Evolutionary conservation across 2,113 vertebrate genomes (phyloP), one percentile per base, ranked within the genome.

Genomic region (Ancistrus triradiatus): DNA sequence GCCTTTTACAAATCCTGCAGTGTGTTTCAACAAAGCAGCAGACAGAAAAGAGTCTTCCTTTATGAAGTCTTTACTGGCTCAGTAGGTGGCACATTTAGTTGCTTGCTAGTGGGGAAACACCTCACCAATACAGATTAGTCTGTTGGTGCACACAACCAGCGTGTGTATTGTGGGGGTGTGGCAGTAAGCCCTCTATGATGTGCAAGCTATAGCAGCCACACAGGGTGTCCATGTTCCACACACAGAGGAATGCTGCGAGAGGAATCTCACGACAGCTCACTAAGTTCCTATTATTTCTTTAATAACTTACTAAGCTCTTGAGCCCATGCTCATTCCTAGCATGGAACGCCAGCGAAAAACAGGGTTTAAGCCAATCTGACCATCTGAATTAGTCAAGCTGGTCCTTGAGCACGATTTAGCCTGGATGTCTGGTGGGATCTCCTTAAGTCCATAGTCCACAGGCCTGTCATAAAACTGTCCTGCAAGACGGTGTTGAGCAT

Each of bases 111-210:
- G 46, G 18, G 1, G 19, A 37, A 27, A 40, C 48, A n/a, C 42
- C 18, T 56, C 37, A 44, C 47, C 18, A 48, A 15, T 28, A 53
- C 63, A 68, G 58, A 62, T 25, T 62, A n/a, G 57, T 31, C 51
- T 58, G 64, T 72, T 51, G 62, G 46, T 22, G 59, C 63, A 71
- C 58, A 49, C 61, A 47, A 43, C 55, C 42, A 42, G 22, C 14
- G 4, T 68, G 59, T 68, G n/a, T n/a, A n/a, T n/a, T n/a, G n/a
- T n/a, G n/a, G n/a, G n/a, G n/a, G n/a, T n/a, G n/a, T n/a, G n/a
- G n/a, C n/a, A n/a, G n/a, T n/a, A n/a, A 49, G 33, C 24, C 53
- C 49, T 7, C 8, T 25, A 17, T 31, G 15, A 31, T 15, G 6
- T 28, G 53, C 1, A 3, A 49, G 33, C 44, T 38, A n/a, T 4